Evolutionary conservation across 2,888 invertebrate species (phyloP).

Genomic region (Drosophila rellima): DNA sequence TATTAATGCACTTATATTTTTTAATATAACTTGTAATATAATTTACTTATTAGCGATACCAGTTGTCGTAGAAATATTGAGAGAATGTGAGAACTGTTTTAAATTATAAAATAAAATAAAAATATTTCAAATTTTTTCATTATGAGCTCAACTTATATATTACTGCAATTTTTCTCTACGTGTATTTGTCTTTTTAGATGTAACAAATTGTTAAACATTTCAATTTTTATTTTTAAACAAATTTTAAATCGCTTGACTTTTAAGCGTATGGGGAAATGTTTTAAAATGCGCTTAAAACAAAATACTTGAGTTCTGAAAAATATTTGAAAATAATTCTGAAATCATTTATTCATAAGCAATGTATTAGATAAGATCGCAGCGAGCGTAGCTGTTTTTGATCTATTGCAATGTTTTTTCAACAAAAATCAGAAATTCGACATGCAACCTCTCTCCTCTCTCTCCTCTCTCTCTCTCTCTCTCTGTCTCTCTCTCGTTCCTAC

Average conservation of each 20-base stretch:
- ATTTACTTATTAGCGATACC: no score
- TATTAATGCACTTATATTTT: no score
- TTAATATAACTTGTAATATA: no score
- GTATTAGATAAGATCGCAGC: conserved; percentile 16
- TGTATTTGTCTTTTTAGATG: no score
- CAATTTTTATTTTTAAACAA: neutral
- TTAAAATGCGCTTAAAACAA: neutral
- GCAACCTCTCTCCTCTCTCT: neutral
- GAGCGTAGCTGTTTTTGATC: conserved; percentile 11
- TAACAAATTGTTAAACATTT: neutral
- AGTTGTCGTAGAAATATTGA: no score
- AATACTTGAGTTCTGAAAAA: neutral
- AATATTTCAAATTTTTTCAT: no score
- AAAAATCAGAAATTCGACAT: neutral
- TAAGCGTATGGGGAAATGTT: neutral
- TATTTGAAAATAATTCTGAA: conserved; percentile 1
- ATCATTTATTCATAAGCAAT: neutral
- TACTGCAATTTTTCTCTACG: no score
- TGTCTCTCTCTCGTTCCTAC: no score
- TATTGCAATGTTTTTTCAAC: conserved; percentile 14
- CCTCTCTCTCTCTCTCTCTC: no score
- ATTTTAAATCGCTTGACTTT: neutral
- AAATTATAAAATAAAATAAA: no score
- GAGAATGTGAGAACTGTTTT: no score
- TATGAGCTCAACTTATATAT: no score